Base-by-base conservation (phyloP, 2,888 invertebrate genomes). In the Sclerodermus sp. region DNA sequence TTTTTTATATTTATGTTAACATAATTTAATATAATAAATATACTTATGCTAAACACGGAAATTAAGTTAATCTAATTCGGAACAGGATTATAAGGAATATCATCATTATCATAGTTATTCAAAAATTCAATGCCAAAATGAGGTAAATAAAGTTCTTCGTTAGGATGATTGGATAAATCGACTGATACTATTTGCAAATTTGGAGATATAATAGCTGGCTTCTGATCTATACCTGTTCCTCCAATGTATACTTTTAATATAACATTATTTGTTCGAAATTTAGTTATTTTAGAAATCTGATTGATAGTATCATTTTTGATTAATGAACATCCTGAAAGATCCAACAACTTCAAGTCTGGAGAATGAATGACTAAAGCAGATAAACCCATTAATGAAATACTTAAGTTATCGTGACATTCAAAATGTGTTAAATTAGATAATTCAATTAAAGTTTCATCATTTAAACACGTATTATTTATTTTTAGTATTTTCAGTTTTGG, bases 171-270 rank as follows among this genome's bases (percentile, higher is more conserved):
- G 8, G 23, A 23, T 8, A 71, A 49, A 52, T 67, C 56, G 12
- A 75, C 62, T 36, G 73, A 68, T 1, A 75, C 57, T 43, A 74
- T 58, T 43, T 69, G 67, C 12, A 75, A 51, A 23, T 70, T 62
- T 2, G 75, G 75, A 2, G 73, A 73, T 10, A 70, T 53, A 34
- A 60, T 54, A 14, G 50, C 47, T 29, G 57, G 41, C n/a, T 51
- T 46, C 2, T 23, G 37, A 36, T 60, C 48, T 6, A 67, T 52
- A 3, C 18, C 17, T 37, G 70, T 71, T 42, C 62, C 63, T 5
- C 73, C 74, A 4, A 74, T 61, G 9, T 65, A 66, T 16, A 77
- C 61, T 48, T 66, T 72, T 4, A 77, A 60, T n/a, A 72, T 52
- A 4, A 50, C 50, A 39, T 70, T 71, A 37, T 68, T 76, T 10